Base-by-base conservation (phyloP, 2,888 invertebrate genomes). In the Temnothorax rugatulus region DNA sequence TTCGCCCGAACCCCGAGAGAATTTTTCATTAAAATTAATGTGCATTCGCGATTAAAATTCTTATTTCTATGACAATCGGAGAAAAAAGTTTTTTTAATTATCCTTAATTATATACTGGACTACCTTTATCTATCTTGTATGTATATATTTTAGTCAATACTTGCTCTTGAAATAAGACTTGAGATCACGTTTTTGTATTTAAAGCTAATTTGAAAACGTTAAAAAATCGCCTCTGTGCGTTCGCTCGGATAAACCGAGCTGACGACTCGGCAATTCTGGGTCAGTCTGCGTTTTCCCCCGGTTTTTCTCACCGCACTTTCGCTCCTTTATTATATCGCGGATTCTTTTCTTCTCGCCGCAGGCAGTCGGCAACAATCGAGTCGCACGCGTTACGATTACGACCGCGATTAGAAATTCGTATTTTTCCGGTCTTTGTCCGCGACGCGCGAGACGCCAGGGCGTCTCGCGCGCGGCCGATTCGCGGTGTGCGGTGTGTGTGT, bases 361-460 rank as follows among this genome's bases (percentile, higher is more conserved):
- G 15, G 15, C 34, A 25, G 75, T 13, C 71, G 47, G 69, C 71
- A 57, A 59, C 47, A 81, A 47, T 81, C 34, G 57, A 59, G 47
- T 59, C 73, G 59, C 73, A 59, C 73, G 73, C 79, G 79, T 29
- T 41, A 57, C 57, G 34, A 69, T 71, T 71, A 57, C 38, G 2
- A 3, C 15, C 15, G 34, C 75, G 75, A 59, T 71, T 79, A 79
- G 73, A 81, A 81, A 73, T 81, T 59, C 4, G 59, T 59, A 81
- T 47, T 73, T 73, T 73, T 81, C 79, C 79, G 79, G 79, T 0
- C 73, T 73, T 81, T 73, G 79, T 81, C 21, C 73, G 57, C 34
- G 34, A 34, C 34, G 34, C 34, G 34, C 4, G 34, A 34, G 34
- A 34, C 68, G 66, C n/a, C 44, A 18, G 4, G 50, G n/a, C 69